These are phyloP conservation scores for Sphaerodactylus townsendi DNA, from an alignment of 2,113 vertebrate species.

Conservation along the genomic window DNA sequence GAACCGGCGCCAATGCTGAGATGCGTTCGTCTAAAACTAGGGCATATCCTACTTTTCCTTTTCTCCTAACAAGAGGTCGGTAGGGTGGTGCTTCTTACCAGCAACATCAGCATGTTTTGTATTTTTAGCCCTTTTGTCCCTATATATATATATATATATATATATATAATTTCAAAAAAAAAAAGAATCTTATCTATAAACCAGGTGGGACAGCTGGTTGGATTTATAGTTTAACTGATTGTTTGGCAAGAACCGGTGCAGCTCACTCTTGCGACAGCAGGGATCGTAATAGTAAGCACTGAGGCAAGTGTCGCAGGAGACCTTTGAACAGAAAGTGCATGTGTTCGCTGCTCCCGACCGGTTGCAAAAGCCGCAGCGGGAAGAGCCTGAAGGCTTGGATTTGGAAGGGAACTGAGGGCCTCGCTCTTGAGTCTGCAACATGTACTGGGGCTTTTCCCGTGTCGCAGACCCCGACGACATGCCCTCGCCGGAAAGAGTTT, in stretches of 20 bases:
- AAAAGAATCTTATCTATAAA: slow-evolving; percentile 86
- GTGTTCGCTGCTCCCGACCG: slow-evolving; percentile 90
- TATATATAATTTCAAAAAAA: background rate
- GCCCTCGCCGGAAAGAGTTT: slow-evolving; percentile 66
- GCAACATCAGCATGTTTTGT: slow-evolving; percentile 53
- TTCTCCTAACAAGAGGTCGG: slow-evolving; percentile 43
- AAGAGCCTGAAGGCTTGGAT: slow-evolving; percentile 75
- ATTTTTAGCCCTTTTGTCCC: slow-evolving; percentile 70
- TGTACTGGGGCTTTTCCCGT: slow-evolving; percentile 73
- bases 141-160: background rate
- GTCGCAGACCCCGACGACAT: slow-evolving; percentile 55
- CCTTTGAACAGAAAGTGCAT: slow-evolving; percentile 96
- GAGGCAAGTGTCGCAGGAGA: slow-evolving; percentile 93
- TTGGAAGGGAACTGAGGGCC: slow-evolving; percentile 75
- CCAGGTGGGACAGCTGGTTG: slow-evolving; percentile 88
- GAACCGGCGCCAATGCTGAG: slow-evolving; percentile 48
- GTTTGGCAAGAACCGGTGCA: slow-evolving; percentile 93
- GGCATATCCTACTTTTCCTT: slow-evolving; percentile 23
- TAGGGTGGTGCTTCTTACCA: slow-evolving; percentile 14
- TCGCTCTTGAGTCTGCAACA: slow-evolving; percentile 83
- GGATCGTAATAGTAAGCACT: slow-evolving; percentile 88
- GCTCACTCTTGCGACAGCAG: slow-evolving; percentile 91
- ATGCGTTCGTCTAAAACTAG: slow-evolving; percentile 44
- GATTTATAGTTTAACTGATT: slow-evolving; percentile 95
- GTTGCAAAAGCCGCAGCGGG: slow-evolving; percentile 95